Base-by-base conservation (phyloP, 2,113 vertebrate species). In the Clarias magur region DNA sequence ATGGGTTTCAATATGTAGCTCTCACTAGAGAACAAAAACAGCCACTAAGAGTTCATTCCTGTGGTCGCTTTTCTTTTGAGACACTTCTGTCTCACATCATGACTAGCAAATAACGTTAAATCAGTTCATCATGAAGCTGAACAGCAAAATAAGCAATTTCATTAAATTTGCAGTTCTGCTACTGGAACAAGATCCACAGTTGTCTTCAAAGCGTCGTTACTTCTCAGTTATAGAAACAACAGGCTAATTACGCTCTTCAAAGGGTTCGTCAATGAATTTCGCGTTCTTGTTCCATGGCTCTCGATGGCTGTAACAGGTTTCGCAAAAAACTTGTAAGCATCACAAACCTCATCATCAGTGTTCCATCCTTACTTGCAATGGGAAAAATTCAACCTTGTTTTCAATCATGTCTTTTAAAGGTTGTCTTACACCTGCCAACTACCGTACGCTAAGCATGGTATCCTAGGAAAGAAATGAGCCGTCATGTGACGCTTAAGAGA, bases 371-470 rank as follows among this genome's bases (percentile, higher is more conserved):
- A n/a, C 12, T 53, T 53, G 42, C 12, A 53, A 53, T 6, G 17
- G 6, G 12, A 38, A 56, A 59, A 80, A 12, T 2, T 3, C 15
- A 27, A 27, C 25, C 25, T 59, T 80, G 6, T 79, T 57, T 27
- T 56, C 0, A 0, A 57, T 19, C 60, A 1, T 12, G 21, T 8
- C 17, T 19, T 56, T 30, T 59, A 80, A 21, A 59, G 54, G 34
- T 19, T 78, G 76, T 79, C 54, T 54, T 80, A 59, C 56, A 60
- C 17, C 78, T 80, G 54, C 56, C 56, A 80, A 34, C 56, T 30
- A 30, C 42, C 42, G 42, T 42, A 42, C 30, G n/a, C n/a, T 57
- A n/a, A 57, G 54, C 76, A 9, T n/a, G 13, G 15, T 4, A 30
- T 57, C n/a, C 53, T 1, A 57, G 54, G 30, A 15, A 80, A 34